phyloP scores from a whole-genome alignment of 2,797 vertebrate species.

The Tenualosa ilisha region DNA sequence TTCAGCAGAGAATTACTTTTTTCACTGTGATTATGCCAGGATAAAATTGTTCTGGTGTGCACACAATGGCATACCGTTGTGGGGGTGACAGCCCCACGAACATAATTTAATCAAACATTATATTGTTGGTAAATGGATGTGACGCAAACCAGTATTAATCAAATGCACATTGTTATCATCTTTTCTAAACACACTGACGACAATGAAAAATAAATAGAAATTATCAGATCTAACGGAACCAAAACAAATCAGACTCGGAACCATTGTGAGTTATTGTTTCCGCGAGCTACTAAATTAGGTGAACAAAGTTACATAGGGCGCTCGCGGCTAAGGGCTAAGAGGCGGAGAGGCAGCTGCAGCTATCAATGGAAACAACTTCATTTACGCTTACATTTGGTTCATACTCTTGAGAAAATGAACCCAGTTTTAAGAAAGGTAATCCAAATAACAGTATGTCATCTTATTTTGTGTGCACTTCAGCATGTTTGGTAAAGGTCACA shows the following conservation, averaged over 20 bases:
- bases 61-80: not conserved
- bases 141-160: not conserved
- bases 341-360: not conserved
- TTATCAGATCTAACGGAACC: not conserved
- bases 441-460: not conserved
- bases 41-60: not conserved
- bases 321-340: not conserved
- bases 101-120: not conserved
- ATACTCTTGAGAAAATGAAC: not conserved
- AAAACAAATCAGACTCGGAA: not conserved
- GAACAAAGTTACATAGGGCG: not conserved
- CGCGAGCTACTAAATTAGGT: not conserved
- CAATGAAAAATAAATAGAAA: not conserved
- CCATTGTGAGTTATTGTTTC: not conserved
- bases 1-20: not conserved
- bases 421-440: conserved; percentile 11
- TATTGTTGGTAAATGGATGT: not conserved
- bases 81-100: not conserved
- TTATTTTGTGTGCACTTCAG: not conserved
- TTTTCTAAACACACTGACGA: not conserved
- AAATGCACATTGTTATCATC: not conserved
- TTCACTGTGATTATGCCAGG: not conserved
- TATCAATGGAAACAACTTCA: not conserved
- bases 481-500: not conserved
- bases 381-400: not conserved